phyloP scores from a whole-genome alignment of 1,140 invertebrate genomes.

The Heliothis virescens region DNA sequence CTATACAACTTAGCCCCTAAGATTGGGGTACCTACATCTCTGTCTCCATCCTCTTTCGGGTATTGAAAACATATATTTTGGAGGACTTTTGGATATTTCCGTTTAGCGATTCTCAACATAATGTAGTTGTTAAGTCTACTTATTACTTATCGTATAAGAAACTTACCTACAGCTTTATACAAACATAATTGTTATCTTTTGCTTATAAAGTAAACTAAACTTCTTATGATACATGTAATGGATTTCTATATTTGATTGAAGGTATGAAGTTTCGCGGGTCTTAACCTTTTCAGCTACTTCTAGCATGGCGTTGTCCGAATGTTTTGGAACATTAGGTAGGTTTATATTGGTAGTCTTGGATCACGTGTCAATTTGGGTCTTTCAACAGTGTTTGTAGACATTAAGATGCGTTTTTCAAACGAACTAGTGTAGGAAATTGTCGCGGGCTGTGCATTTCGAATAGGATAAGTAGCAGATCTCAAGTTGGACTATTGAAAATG shows the following conservation, averaged over 20 bases:
- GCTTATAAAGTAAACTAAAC: slow-evolving; percentile 60
- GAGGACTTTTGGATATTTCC: slow-evolving; percentile 74
- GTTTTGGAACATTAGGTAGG: slow-evolving; percentile 51
- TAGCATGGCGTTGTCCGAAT: slow-evolving; percentile 50
- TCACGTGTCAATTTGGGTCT: slow-evolving; percentile 70
- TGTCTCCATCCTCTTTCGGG: slow-evolving; percentile 58
- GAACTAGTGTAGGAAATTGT: slow-evolving; percentile 69
- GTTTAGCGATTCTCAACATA: slow-evolving; percentile 66
- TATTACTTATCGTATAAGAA: slow-evolving; percentile 58
- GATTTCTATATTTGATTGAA: slow-evolving; percentile 53
- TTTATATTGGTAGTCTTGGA: slow-evolving; percentile 58
- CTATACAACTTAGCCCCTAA: slow-evolving; percentile 51
- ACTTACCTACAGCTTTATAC: slow-evolving; percentile 59
- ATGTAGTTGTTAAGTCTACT: slow-evolving; percentile 60
- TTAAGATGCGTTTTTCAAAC: slow-evolving; percentile 63
- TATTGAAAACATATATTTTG: slow-evolving; percentile 67
- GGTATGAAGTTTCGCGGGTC: slow-evolving; percentile 37
- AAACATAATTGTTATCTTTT: slow-evolving; percentile 57
- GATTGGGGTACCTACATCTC: slow-evolving; percentile 48
- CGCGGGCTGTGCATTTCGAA: slow-evolving; percentile 80
- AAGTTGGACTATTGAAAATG: slow-evolving; percentile 38
- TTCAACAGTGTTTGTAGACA: slow-evolving; percentile 64
- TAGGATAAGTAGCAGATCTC: slow-evolving; percentile 72
- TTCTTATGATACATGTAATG: slow-evolving; percentile 64
- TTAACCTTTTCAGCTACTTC: slow-evolving; percentile 54